These are phyloP conservation scores for Staurois parvus DNA, from an alignment of 2,797 vertebrate genomes.

Conservation along the genomic window DNA sequence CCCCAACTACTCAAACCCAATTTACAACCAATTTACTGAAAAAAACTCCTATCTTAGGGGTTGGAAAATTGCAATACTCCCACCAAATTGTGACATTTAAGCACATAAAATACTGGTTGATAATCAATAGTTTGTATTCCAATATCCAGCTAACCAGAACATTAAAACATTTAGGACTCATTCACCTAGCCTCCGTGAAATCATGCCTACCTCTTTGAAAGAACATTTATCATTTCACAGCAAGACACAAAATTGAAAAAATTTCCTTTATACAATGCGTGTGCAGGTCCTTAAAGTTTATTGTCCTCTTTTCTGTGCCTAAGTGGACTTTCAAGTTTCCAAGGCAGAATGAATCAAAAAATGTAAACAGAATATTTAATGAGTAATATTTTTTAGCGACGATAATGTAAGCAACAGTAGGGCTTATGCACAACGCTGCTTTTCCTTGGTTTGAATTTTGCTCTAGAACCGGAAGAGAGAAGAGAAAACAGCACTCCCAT, in stretches of 20 bases:
- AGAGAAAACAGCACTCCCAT: not conserved
- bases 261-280: not conserved
- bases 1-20: not conserved
- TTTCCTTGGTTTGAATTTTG: not conserved
- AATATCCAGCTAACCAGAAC: no score
- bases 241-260: not conserved
- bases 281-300: not conserved
- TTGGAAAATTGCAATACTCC: no score
- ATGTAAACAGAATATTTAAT: constrained; percentile 1
- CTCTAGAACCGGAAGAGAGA: not conserved
- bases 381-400: not conserved
- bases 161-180: no score
- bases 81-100: no score
- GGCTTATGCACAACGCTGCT: not conserved
- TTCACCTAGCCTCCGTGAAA: no score
- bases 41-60: no score
- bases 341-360: not conserved
- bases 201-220: no score
- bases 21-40: not conserved
- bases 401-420: not conserved
- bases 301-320: not conserved
- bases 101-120: no score
- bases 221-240: not conserved
- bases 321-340: not conserved
- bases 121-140: no score